A percentile compares a stretch with the other conserved stretches of the same genome.
phyloP scores from a whole-genome alignment of 2,888 invertebrate genomes.

The Leptodirus hochenwartii region DNA sequence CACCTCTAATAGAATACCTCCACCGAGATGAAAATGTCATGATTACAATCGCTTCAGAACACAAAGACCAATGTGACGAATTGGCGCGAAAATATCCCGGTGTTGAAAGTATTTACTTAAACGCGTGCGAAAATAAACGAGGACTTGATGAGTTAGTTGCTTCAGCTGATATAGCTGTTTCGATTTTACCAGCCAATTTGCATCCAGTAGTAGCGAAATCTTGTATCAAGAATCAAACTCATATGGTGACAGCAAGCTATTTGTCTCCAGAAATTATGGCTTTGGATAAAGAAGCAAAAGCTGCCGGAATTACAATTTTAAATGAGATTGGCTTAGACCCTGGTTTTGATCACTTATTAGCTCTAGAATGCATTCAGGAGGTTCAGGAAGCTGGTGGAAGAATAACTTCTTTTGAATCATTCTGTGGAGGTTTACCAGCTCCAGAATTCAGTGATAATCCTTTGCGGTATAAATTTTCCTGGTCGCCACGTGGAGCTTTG shows the following conservation, averaged over 20 bases:
- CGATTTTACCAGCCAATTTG: conserved; percentile 77
- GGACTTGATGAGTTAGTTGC: conserved; percentile 52
- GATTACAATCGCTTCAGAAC: conserved; percentile 47
- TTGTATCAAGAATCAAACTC: conserved; percentile 70
- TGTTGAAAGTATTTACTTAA: conserved; percentile 62
- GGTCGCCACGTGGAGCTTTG: conserved; percentile 90
- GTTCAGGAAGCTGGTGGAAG: conserved; percentile 77
- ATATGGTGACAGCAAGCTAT: conserved; percentile 96
- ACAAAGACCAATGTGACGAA: conserved; percentile 76
- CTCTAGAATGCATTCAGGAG: conserved; percentile 92
- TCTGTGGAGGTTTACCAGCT: conserved; percentile 93
- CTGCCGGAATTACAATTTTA: conserved; percentile 80
- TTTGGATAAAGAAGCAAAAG: conserved; percentile 60
- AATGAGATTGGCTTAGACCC: conserved; percentile 98
- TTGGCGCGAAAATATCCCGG: conserved; percentile 61
- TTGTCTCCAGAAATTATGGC: conserved; percentile 67
- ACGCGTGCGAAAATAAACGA: conserved; percentile 56
- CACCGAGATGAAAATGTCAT: conserved; percentile 61
- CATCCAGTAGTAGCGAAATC: conserved; percentile 74
- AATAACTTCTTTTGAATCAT: conserved; percentile 88
- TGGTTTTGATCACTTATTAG: conserved; percentile 74
- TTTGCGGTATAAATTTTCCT: conserved; percentile 82
- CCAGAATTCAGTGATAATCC: conserved; percentile 91
- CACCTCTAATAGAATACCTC: conserved; percentile 89
- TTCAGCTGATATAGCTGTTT: conserved; percentile 60